These are phyloP conservation scores for Epiblema foenella DNA, from an alignment of 2,888 invertebrate genomes.

Conservation along the genomic window DNA sequence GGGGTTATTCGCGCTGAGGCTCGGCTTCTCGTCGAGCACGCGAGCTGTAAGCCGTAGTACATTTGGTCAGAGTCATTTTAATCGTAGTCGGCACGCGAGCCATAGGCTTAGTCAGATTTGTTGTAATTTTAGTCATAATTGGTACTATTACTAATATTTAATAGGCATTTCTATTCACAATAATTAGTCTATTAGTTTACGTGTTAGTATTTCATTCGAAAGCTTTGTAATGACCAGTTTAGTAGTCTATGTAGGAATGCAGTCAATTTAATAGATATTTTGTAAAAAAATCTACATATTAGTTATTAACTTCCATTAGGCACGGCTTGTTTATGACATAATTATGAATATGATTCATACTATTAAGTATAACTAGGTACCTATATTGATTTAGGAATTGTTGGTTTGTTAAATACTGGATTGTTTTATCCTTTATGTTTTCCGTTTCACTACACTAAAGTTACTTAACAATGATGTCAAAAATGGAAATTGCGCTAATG, in stretches of 20 bases:
- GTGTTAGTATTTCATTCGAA: neutral
- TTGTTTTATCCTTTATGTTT: neutral
- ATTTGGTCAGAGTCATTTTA: conserved; percentile 7
- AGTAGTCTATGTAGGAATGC: neutral
- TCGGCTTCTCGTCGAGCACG: conserved; percentile 57
- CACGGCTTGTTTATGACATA: conserved; percentile 2
- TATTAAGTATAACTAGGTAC: neutral
- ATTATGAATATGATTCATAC: neutral
- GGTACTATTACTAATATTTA: neutral
- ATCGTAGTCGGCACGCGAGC: neutral
- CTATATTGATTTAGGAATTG: neutral
- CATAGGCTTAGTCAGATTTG: neutral
- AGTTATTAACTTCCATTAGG: neutral
- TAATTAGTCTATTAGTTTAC: neutral
- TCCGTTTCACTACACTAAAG: neutral
- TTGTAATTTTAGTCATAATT: neutral
- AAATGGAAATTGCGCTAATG: neutral
- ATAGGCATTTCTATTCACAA: neutral
- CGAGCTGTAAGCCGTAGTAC: conserved; percentile 64
- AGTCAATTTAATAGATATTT: neutral
- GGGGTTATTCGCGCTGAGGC: conserved; percentile 62
- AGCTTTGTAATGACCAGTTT: neutral
- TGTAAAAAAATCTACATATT: neutral
- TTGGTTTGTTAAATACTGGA: neutral
- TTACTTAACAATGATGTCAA: neutral